Conservation (phyloP, 1,140 invertebrate species). For the Zaprionus kolodkinae region DNA sequence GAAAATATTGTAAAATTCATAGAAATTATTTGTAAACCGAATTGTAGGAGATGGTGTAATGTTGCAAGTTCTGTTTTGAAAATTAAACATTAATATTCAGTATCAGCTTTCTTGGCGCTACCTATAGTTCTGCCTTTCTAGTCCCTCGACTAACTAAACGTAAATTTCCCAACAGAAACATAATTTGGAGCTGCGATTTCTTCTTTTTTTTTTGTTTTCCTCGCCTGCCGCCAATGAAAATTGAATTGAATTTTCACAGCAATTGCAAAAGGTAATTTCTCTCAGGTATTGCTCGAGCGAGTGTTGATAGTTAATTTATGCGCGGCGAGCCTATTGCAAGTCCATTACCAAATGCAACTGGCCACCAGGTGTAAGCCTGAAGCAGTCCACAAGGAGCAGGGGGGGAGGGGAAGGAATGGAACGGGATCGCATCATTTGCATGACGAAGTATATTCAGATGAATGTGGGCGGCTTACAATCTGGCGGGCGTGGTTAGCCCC, state of each 20-base stretch:
- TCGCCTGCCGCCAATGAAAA: background rate
- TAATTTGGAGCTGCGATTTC: background rate
- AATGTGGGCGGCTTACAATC: conserved; percentile 16
- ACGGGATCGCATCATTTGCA: conserved; percentile 40
- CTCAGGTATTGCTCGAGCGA: conserved; percentile 15
- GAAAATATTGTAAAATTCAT: background rate
- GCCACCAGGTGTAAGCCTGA: conserved; percentile 11
- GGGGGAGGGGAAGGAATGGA: background rate
- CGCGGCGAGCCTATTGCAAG: conserved; percentile 32
- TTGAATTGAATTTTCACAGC: conserved; percentile 23
- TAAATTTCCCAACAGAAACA: conserved; percentile 2
- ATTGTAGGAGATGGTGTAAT: background rate
- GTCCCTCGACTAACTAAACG: background rate
- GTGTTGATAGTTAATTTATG: background rate
- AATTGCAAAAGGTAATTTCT: conserved; percentile 16
- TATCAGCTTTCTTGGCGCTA: background rate
- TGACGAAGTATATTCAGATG: conserved; percentile 44
- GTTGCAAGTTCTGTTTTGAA: background rate
- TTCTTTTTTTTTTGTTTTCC: background rate
- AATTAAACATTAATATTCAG: background rate
- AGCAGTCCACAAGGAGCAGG: conserved; percentile 8
- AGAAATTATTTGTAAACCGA: background rate
- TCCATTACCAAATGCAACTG: conserved; percentile 43
- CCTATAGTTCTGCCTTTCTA: background rate
- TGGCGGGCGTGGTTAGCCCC: background rate